These are phyloP conservation scores for Darevskia mixta DNA, from an alignment of 2,797 vertebrate genomes.

Conservation along the genomic window DNA sequence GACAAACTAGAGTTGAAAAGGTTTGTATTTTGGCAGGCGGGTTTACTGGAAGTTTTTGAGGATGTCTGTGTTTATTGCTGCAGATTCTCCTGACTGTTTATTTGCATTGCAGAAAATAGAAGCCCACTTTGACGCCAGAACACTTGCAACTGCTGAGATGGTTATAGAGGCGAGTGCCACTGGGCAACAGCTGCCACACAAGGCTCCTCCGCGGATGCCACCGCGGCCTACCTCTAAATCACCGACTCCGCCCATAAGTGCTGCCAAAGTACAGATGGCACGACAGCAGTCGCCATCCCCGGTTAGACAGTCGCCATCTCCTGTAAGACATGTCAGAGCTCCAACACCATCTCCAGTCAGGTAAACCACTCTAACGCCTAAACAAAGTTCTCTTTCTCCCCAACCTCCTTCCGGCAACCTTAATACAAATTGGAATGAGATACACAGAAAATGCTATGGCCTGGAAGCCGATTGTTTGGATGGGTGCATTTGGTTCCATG, in stretches of 20 bases:
- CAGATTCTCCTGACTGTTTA: slow-evolving; percentile 11
- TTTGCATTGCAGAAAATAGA: slow-evolving; percentile 83
- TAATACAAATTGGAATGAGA: background rate
- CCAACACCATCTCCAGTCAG: slow-evolving; percentile 90
- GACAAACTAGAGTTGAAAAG: slow-evolving; percentile 90
- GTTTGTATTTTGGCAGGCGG: slow-evolving; percentile 76
- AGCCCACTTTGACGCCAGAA: slow-evolving; percentile 87
- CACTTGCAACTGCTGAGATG: slow-evolving; percentile 89
- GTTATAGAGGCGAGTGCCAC: slow-evolving; percentile 82
- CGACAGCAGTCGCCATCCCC: slow-evolving; percentile 96
- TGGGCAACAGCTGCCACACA: slow-evolving; percentile 90
- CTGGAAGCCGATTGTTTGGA: slow-evolving; percentile 6
- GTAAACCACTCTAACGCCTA: slow-evolving; percentile 74
- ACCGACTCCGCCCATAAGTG: slow-evolving; percentile 85
- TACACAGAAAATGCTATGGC: slow-evolving; percentile 8
- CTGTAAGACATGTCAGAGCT: slow-evolving; percentile 93
- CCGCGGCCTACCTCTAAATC: slow-evolving; percentile 94
- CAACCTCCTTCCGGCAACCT: background rate
- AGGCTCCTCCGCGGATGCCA: slow-evolving; percentile 94
- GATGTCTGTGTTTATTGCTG: background rate
- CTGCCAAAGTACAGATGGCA: slow-evolving; percentile 85
- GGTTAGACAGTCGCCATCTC: slow-evolving; percentile 93
- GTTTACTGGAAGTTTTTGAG: background rate
- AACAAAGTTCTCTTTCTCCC: background rate
- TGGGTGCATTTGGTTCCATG: background rate